These are phyloP conservation scores for Oscheius myriophilus DNA, from an alignment of 2,888 invertebrate species.

Conservation along the genomic window DNA sequence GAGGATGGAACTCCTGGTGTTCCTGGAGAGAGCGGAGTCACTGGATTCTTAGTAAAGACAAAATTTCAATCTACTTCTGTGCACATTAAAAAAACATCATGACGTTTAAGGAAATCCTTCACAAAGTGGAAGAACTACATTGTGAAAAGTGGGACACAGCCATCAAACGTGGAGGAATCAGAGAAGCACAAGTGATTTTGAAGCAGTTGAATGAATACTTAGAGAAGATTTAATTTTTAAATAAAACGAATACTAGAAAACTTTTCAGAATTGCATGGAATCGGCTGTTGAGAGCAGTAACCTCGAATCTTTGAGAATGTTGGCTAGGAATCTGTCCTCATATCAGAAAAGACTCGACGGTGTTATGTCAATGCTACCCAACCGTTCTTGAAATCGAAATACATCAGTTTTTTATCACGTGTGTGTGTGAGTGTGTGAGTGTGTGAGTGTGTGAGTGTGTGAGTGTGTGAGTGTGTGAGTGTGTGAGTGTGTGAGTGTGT, in stretches of 20 bases:
- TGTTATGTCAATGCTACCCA: constrained; percentile 29
- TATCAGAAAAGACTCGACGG: constrained; percentile 39
- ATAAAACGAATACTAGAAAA: not conserved
- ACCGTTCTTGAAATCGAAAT: not conserved
- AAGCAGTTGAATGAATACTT: constrained; percentile 37
- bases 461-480: too few species aligned
- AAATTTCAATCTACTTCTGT: not conserved
- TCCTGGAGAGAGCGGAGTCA: too few species aligned
- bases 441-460: not conserved
- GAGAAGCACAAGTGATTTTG: constrained; percentile 38
- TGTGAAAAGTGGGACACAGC: constrained; percentile 42
- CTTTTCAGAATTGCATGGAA: constrained; percentile 44
- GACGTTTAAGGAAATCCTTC: constrained; percentile 40
- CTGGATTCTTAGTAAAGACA: too few species aligned
- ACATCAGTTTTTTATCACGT: not conserved
- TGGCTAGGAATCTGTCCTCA: constrained; percentile 38
- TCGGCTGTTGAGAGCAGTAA: constrained; percentile 51
- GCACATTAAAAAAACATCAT: too few species aligned
- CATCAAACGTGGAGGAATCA: constrained; percentile 42
- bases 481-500: too few species aligned
- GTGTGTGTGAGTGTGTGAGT: too few species aligned
- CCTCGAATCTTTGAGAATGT: constrained; percentile 41
- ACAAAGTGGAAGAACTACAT: constrained; percentile 44
- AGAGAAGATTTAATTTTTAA: constrained; percentile 31
- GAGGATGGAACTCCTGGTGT: too few species aligned